Evolutionary conservation across 2,888 invertebrate species (phyloP), one percentile per base, ranked within the genome.

Genomic region (Gisinianus flammeolus): DNA sequence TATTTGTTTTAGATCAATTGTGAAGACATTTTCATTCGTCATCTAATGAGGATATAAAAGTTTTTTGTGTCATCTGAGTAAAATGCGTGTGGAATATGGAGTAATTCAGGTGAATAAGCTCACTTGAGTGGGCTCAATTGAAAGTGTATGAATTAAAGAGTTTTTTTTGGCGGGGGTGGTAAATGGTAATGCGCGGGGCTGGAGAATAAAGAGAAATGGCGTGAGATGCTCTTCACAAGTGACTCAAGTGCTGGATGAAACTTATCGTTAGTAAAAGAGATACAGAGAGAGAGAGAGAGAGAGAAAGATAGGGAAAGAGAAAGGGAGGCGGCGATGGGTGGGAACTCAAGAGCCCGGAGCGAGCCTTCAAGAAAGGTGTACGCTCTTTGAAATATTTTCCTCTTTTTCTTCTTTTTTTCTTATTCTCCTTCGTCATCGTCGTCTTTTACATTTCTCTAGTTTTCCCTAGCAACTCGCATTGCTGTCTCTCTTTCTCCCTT

Each of bases 361-460:
- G 30, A 16, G 64, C 30, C 64, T 31, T 68, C 19, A 68, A 35
- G 68, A 68, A 68, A 68, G 24, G 68, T 68, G 68, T 68, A 35
- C 26, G 28, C 35, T 44, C 35, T 68, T 35, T 68, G 24, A 68
- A 67, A 44, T 44, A 68, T 16, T 68, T 68, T 68, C 35, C 68
- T 68, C 22, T 44, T 19, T 16, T 44, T 44, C 44, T 44, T n/a
- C n/a, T n/a, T n/a, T n/a, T n/a, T n/a, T n/a, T n/a, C n/a, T n/a
- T n/a, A n/a, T n/a, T n/a, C n/a, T n/a, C n/a, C 44, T 44, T 44
- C 8, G 44, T 44, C 8, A 2, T 19, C 19, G 44, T 44, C 44
- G n/a, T 44, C 44, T 12, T 35, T 35, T 44, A 19, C 35, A n/a
- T n/a, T 35, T 35, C 56, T n/a, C 56, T n/a, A 2, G 24, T 62